Evolutionary conservation across 2,888 invertebrate genomes (phyloP).

Genomic region (Drosophila borealis): DNA sequence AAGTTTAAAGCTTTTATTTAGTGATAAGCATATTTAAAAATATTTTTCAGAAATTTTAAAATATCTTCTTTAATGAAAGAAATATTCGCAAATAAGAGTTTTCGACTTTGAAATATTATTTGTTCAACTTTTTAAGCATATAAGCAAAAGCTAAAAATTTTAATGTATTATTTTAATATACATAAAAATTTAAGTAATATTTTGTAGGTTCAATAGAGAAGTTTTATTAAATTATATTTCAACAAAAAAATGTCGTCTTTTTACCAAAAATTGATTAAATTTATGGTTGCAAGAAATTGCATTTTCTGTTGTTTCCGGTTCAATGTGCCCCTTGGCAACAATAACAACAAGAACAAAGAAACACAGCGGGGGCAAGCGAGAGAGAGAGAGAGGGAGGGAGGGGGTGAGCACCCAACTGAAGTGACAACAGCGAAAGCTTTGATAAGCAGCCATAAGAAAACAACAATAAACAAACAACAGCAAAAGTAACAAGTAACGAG

Average conservation of each 20-base stretch:
- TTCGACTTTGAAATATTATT: no score
- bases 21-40: no score
- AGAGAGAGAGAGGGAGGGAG: not conserved
- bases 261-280: conserved; percentile 34
- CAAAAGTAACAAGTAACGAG: conserved; percentile 46
- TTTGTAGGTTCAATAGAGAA: not conserved
- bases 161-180: no score
- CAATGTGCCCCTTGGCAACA: conserved; percentile 54
- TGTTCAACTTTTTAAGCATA: no score
- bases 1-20: no score
- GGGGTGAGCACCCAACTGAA: conserved; percentile 19
- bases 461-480: conserved; percentile 41
- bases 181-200: no score
- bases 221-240: not conserved
- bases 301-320: conserved; percentile 57
- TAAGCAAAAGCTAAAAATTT: no score
- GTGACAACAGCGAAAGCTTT: conserved; percentile 64
- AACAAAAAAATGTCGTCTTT: not conserved
- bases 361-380: not conserved
- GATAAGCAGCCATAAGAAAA: conserved; percentile 56
- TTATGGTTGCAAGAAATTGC: conserved; percentile 48
- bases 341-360: conserved; percentile 34
- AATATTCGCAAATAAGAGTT: no score
- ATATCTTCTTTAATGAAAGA: no score
- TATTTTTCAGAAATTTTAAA: no score